phyloP scores from a whole-genome alignment of 2,113 vertebrate species.

The Oryctolagus cuniculus region DNA sequence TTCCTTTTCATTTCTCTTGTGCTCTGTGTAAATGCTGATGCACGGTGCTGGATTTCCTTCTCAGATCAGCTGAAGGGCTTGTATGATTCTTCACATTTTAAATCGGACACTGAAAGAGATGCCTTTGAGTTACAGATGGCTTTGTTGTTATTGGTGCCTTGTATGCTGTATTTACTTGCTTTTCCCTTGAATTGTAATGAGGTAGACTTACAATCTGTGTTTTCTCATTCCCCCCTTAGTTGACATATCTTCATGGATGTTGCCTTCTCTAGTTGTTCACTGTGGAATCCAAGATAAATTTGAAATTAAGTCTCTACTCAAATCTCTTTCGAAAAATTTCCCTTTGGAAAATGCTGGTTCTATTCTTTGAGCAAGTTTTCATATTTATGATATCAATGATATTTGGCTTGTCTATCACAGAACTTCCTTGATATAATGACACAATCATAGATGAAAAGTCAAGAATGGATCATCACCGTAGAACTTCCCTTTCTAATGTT shows the following conservation, averaged over 20 bases:
- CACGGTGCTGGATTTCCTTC: not conserved
- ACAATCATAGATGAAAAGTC: not conserved
- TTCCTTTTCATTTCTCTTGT: not conserved
- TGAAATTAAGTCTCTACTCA: not conserved
- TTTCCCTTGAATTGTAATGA: not conserved
- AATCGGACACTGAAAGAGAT: not conserved
- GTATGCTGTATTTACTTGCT: not conserved
- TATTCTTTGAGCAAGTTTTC: conserved; percentile 45
- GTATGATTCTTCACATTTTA: not conserved
- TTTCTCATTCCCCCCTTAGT: not conserved
- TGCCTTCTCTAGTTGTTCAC: not conserved
- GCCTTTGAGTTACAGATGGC: not conserved
- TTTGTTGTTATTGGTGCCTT: not conserved
- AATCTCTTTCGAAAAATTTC: no score
- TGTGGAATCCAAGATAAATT: not conserved
- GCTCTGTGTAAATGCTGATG: not conserved
- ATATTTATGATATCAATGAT: not conserved
- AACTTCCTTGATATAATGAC: not conserved
- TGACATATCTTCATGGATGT: not conserved
- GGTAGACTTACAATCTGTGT: not conserved
- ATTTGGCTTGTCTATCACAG: not conserved
- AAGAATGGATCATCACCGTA: not conserved
- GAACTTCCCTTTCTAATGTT: not conserved
- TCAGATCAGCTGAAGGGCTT: not conserved
- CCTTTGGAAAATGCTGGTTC: not conserved